Base-by-base conservation (phyloP, 2,888 invertebrate genomes). In the Polydrusus tereticollis region DNA sequence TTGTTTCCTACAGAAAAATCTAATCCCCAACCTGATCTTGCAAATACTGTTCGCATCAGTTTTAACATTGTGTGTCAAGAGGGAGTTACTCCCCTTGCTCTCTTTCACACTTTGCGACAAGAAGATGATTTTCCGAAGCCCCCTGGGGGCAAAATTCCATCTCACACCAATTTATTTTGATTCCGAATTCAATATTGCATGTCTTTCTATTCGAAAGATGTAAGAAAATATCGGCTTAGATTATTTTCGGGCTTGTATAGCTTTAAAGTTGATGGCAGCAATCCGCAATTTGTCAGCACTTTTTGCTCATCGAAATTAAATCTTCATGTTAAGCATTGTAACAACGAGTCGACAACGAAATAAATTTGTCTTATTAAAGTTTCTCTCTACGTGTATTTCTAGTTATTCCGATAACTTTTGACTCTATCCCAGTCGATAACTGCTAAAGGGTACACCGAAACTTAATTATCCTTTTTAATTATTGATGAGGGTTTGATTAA, bases 181-280 rank as follows among this genome's bases (percentile, higher is more conserved):
- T 59, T 68, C 50, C 50, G 38, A 38, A 70, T 65, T 70, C 70
- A 58, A 70, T 70, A 70, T 70, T 70, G 36, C 59, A 65, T 65
- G 58, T 65, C 58, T 70, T 65, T 70, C 69, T 69, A 63, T 63
- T 69, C 55, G 69, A 20, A 21, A 43, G 45, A 69, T 57, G 52
- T 26, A 29, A 57, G 55, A 45, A 52, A 66, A 41, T 43, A 26
- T 29, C 52, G 12, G 29, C 14, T 14, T 41, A 1, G 36, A n/a
- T 12, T n/a, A n/a, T n/a, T n/a, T n/a, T 36, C n/a, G n/a, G 10
- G n/a, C 4, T n/a, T n/a, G n/a, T n/a, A n/a, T n/a, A n/a, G n/a
- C n/a, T n/a, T n/a, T n/a, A n/a, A n/a, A n/a, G n/a, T n/a, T n/a
- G n/a, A n/a, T n/a, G n/a, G n/a, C n/a, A n/a, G n/a, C n/a, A n/a